Evolutionary conservation across 2,888 invertebrate genomes (phyloP).

Genomic region (Tridacna gigas): DNA sequence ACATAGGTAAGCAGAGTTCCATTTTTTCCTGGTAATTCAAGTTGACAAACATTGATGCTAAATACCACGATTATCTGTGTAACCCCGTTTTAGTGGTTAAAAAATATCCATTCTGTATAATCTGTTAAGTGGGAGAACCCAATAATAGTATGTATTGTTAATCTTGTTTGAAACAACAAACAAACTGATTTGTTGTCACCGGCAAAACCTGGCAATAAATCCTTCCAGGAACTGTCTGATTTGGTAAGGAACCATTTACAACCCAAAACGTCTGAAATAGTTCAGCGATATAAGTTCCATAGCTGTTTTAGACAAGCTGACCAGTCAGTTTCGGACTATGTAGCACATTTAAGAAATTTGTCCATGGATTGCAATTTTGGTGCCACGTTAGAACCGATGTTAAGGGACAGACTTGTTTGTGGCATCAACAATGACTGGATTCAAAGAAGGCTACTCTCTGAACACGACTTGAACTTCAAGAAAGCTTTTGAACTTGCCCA

Average conservation of each 20-base stretch:
- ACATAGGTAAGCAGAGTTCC: too few relatives aligned
- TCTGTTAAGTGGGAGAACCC: too few relatives aligned
- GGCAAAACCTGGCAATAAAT: conserved; percentile 28
- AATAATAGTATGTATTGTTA: too few relatives aligned
- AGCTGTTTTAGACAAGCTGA: conserved; percentile 7
- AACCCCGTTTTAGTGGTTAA: too few relatives aligned
- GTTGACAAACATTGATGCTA: too few relatives aligned
- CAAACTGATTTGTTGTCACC: too few relatives aligned
- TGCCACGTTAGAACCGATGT: conserved; percentile 35
- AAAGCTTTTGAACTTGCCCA: conserved; percentile 45
- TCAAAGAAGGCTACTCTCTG: conserved; percentile 43
- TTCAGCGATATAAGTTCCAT: too few relatives aligned
- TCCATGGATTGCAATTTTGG: conserved; percentile 55
- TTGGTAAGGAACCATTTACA: conserved; percentile 44
- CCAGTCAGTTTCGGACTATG: conserved; percentile 24
- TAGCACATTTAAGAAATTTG: conserved; percentile 42
- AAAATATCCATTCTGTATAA: too few relatives aligned
- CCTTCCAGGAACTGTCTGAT: too few relatives aligned
- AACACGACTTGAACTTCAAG: conserved; percentile 35
- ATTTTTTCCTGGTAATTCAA: too few relatives aligned
- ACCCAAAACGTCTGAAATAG: conserved; percentile 53
- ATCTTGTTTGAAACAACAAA: too few relatives aligned
- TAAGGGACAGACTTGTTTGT: conserved; percentile 55
- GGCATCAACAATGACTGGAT: conserved; percentile 53
- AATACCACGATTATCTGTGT: too few relatives aligned